Base-by-base conservation (phyloP, 2,797 vertebrate genomes). In the Nannoperca obscura region DNA sequence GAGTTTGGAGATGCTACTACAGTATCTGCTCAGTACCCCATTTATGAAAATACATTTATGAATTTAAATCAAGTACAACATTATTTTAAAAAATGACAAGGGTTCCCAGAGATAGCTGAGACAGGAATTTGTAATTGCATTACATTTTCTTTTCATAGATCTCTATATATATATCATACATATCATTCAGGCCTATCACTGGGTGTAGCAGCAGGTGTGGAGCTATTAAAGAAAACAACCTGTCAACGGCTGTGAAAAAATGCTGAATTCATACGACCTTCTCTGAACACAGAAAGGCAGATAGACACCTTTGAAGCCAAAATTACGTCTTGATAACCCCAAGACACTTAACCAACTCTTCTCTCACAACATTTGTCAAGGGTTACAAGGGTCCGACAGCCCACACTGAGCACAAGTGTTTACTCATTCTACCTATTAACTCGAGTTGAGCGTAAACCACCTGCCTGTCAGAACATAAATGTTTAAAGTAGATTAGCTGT, bases 391-490 rank as follows among this genome's bases (percentile, higher is more conserved):
- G 0, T 30, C 59, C 47, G 11, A 5, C 8, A 36, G 19, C 22
- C 27, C 11, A 81, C 30, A 34, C 17, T 4, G 32, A 58, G 14
- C 20, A 42, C 27, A 15, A 54, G 7, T 52, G 46, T 55, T 78
- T n/a, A 55, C 67, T 40, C 30, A 58, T 30, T 73, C 57, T 81
- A 83, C 60, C 75, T 52, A 90, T 88, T 91, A 91, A 91, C 91
- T 58, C 27, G 7, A 65, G 76, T 74, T 75, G 36, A 65, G 69
- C 54, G 49, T 61, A 32, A 88, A 70, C n/a, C 8, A 3, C 10
- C 52, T 10, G 19, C 19, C 53, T 62, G 46, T 40, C 10, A 44
- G 30, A 69, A 75, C 0, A 69, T 86, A 32, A 86, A 90, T 70
- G 76, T 86, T 87, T 85, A 50, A 50, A 40, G 46, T 62, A 49